These are phyloP conservation scores for Melanotaenia boesemani DNA, from an alignment of 2,797 vertebrate species.

Conservation along the genomic window DNA sequence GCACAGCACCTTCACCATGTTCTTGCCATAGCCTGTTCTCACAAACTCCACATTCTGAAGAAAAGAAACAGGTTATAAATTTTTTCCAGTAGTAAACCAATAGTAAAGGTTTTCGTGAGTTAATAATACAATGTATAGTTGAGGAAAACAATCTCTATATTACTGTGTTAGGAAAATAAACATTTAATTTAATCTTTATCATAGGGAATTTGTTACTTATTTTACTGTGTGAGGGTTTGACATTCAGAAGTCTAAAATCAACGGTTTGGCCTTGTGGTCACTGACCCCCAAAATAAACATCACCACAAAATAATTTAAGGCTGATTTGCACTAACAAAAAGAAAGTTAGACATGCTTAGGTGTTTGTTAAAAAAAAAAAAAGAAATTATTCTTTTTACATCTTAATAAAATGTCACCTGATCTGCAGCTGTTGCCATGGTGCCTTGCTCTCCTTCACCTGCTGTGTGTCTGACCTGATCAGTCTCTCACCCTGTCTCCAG, in stretches of 20 bases:
- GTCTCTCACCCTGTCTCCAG: background rate
- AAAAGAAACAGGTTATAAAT: constrained; percentile 21
- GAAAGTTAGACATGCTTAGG: background rate
- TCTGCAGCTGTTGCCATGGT: constrained; percentile 65
- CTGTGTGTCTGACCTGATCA: constrained; percentile 8
- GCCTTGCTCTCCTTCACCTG: constrained; percentile 24
- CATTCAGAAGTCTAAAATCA: background rate
- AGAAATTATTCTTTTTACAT: background rate
- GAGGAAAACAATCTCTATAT: too few species aligned
- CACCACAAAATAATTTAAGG: background rate
- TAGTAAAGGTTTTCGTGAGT: background rate
- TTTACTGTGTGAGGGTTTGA: background rate
- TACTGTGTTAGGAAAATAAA: background rate
- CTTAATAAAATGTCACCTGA: constrained; percentile 64
- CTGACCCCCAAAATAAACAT: constrained; percentile 39
- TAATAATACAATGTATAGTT: background rate
- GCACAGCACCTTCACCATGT: constrained; percentile 89
- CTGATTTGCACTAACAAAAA: background rate
- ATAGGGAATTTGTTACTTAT: background rate
- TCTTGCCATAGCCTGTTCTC: constrained; percentile 93
- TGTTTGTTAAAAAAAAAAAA: background rate
- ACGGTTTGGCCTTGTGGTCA: constrained; percentile 6
- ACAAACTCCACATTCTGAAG: constrained; percentile 91
- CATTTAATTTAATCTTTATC: background rate
- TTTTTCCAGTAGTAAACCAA: background rate